These are phyloP conservation scores for Montipora cactus DNA, from an alignment of 64 coral and sea anemone genomes.

Conservation along the genomic window DNA sequence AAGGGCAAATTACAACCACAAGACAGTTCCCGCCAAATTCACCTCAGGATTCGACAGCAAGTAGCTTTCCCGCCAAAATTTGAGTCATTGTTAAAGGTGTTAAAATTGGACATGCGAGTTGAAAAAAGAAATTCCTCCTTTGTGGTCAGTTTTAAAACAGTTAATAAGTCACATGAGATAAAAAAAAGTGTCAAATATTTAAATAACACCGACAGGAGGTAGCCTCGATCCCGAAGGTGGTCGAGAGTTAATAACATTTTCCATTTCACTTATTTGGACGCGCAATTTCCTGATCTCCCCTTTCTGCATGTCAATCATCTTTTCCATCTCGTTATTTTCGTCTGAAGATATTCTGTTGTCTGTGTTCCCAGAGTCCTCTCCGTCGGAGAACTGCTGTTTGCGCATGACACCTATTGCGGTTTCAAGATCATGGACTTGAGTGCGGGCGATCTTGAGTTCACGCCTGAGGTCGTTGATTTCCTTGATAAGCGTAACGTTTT, in stretches of 20 bases:
- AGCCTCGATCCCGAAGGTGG: constrained; percentile 86
- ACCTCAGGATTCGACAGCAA: neutral
- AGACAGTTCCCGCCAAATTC: neutral
- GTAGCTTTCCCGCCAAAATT: neutral
- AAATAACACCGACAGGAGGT: constrained; percentile 83
- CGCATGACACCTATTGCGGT: constrained; percentile 94
- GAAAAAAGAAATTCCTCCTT: neutral
- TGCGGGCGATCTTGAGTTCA: constrained; percentile 95
- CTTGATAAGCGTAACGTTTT: constrained; percentile 99
- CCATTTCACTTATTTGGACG: constrained; percentile 93
- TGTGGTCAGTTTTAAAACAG: neutral
- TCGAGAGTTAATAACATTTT: constrained; percentile 69
- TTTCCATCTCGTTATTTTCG: constrained; percentile 84
- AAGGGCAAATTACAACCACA: no score
- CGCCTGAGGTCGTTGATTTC: constrained; percentile 98
- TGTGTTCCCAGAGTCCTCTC: constrained; percentile 1
- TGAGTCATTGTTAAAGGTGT: neutral
- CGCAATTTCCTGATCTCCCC: constrained; percentile 91
- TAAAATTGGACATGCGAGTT: neutral
- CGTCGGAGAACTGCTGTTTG: constrained; percentile 63
- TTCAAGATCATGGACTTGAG: constrained; percentile 95
- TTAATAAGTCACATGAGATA: neutral
- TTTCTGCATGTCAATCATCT: constrained; percentile 98
- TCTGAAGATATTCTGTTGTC: constrained; percentile 38
- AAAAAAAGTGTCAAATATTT: constrained; percentile 22